Percentiles rank a stretch among this genome's conserved stretches.
Evolutionary conservation across 1,140 invertebrate species (phyloP).

Genomic region (Mercenaria mercenaria): DNA sequence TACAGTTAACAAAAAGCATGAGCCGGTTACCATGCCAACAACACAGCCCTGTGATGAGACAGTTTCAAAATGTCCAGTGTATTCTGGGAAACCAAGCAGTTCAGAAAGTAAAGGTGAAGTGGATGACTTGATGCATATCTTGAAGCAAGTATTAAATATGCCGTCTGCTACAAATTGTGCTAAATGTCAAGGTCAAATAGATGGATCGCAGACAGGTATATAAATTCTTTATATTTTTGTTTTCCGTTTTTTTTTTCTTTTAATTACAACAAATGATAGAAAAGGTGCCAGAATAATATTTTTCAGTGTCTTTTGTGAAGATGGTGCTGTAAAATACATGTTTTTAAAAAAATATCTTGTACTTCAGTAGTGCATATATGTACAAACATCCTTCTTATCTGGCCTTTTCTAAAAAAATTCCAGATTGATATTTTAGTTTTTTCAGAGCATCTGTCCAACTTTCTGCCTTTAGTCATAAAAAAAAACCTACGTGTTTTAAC

Average conservation of each 20-base stretch:
- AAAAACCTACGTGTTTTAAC: no score
- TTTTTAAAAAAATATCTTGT: no score
- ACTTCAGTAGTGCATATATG: no score
- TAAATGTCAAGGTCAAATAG: slow-evolving; percentile 39
- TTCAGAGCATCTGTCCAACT: no score
- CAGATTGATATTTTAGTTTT: no score
- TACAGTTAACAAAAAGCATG: neutral
- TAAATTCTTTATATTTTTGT: slow-evolving; percentile 11
- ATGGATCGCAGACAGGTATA: neutral
- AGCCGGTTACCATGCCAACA: slow-evolving; percentile 3
- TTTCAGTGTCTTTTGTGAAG: neutral
- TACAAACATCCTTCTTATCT: no score
- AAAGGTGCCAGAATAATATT: no score
- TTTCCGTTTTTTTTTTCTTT: neutral
- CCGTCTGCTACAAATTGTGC: slow-evolving; percentile 29
- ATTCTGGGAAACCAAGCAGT: neutral
- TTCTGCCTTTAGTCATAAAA: no score
- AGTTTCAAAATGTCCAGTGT: neutral
- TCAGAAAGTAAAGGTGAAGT: neutral
- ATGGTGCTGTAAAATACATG: no score
- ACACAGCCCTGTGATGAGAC: neutral
- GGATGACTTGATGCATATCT: neutral
- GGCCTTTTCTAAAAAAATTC: no score
- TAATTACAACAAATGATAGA: no score
- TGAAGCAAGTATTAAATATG: slow-evolving; percentile 21